Evolutionary conservation across 2,888 invertebrate genomes (phyloP).

Genomic region (Cryptus armator): DNA sequence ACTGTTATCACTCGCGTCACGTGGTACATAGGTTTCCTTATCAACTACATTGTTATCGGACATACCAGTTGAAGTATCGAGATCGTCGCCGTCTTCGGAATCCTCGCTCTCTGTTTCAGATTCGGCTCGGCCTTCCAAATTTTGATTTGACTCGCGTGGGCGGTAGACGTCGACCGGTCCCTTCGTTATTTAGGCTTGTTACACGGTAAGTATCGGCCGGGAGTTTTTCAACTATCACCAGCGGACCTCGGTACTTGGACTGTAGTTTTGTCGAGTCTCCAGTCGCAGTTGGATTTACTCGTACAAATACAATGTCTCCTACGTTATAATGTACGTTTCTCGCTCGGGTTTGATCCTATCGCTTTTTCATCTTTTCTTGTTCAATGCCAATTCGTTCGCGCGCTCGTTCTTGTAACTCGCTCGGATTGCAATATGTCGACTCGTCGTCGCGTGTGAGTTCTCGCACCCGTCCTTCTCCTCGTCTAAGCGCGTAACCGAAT

Average conservation of each 20-base stretch:
- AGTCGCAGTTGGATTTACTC: not conserved
- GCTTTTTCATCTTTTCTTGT: conserved; percentile 4
- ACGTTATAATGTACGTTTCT: conserved; percentile 24
- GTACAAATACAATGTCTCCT: conserved; percentile 36
- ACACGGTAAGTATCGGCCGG: conserved; percentile 28
- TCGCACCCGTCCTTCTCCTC: conserved; percentile 2
- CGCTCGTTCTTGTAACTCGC: not conserved
- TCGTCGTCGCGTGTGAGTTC: not conserved
- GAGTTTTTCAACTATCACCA: conserved; percentile 5
- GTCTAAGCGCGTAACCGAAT: conserved; percentile 52
- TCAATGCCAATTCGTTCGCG: not conserved
- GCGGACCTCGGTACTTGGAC: conserved; percentile 17
- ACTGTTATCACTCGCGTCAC: too few relatives aligned
- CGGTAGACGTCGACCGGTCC: conserved; percentile 9
- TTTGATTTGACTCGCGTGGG: conserved; percentile 14
- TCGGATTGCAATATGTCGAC: too few relatives aligned
- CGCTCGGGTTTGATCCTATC: conserved; percentile 29
- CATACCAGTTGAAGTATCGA: not conserved
- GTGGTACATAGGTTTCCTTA: too few relatives aligned
- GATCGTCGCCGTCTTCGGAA: not conserved
- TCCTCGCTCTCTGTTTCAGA: too few relatives aligned
- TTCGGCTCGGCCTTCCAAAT: conserved; percentile 21
- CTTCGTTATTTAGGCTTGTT: not conserved
- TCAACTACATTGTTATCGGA: too few relatives aligned
- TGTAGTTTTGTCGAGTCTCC: not conserved